Evolutionary conservation across 2,888 invertebrate species (phyloP).

Genomic region (Aelia acuminata): DNA sequence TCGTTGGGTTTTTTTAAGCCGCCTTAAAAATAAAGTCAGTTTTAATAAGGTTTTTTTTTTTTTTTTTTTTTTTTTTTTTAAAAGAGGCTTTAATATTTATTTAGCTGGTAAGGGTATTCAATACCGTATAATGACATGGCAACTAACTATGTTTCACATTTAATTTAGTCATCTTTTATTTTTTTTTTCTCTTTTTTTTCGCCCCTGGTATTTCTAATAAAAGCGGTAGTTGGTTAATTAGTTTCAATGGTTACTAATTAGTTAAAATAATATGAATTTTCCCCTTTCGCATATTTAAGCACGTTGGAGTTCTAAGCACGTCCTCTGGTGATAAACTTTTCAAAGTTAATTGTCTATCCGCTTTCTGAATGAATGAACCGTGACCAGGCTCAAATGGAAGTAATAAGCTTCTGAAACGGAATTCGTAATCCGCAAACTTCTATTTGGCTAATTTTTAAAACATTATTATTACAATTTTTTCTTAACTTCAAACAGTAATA

Average conservation of each 20-base stretch:
- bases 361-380: slow-evolving; percentile 6
- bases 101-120: not conserved
- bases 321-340: not conserved
- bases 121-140: not conserved
- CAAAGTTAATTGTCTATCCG: slow-evolving; percentile 12
- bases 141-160: not conserved
- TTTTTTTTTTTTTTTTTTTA: too few species aligned
- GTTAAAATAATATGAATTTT: slow-evolving; percentile 28
- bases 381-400: not conserved
- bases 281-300: slow-evolving; percentile 17
- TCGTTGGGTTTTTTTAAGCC: too few species aligned
- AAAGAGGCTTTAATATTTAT: not conserved
- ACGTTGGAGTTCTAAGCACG: slow-evolving; percentile 1
- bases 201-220: not conserved
- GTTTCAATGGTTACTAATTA: slow-evolving; percentile 34
- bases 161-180: not conserved
- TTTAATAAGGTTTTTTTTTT: too few species aligned
- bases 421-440: not conserved
- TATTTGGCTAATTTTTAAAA: not conserved
- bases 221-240: not conserved
- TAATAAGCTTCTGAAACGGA: not conserved
- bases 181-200: not conserved
- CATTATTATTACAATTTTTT: too few species aligned
- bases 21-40: too few species aligned
- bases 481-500: too few species aligned